Evolutionary conservation across 2,888 invertebrate species (phyloP).

Genomic region (Andrena chrysosceles): DNA sequence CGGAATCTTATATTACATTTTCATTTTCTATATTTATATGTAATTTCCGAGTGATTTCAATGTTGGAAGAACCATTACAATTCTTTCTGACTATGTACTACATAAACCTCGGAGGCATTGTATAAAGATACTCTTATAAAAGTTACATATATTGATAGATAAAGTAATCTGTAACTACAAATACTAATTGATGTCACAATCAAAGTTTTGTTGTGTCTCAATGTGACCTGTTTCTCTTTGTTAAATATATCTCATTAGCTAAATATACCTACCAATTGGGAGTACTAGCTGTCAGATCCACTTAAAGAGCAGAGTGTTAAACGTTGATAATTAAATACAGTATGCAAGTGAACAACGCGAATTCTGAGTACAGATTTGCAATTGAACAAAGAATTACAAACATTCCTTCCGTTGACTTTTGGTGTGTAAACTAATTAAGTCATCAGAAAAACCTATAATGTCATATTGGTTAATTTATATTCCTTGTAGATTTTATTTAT

Average conservation of each 20-base stretch:
- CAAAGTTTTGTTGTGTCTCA: constrained; percentile 64
- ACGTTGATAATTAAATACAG: neutral
- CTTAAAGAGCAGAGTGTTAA: constrained; percentile 32
- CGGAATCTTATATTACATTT: no score
- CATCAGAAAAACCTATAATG: neutral
- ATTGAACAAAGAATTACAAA: neutral
- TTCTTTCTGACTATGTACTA: no score
- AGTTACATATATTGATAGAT: neutral
- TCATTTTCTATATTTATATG: no score
- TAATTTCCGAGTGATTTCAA: no score
- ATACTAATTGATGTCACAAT: constrained; percentile 60
- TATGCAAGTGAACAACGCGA: neutral
- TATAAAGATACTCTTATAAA: no score
- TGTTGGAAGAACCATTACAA: no score
- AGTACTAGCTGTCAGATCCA: constrained; percentile 37
- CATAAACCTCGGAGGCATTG: no score
- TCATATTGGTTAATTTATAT: neutral
- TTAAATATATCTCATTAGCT: constrained; percentile 67
- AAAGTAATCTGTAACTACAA: constrained; percentile 50
- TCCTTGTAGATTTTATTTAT: neutral
- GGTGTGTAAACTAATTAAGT: neutral
- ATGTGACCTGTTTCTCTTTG: constrained; percentile 61
- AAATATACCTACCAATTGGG: constrained; percentile 61
- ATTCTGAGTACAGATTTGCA: neutral
- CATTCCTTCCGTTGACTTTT: neutral